A percentile compares a stretch with the other conserved stretches of the same genome.
Evolutionary conservation across 2,113 vertebrate genomes (phyloP).

Genomic region (Willisornis vidua): DNA sequence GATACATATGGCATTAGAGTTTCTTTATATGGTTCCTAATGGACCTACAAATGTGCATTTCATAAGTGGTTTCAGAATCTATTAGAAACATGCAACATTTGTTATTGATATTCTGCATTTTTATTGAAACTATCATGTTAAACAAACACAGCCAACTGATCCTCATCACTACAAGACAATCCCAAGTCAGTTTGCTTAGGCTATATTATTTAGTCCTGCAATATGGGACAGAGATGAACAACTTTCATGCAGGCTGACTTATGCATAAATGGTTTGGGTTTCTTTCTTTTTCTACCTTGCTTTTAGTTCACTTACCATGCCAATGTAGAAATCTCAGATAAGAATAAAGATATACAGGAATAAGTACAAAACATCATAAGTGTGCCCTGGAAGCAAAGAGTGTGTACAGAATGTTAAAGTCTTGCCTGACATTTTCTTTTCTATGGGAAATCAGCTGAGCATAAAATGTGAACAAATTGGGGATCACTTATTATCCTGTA

Average conservation of each 20-base stretch:
- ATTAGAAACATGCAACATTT: neutral
- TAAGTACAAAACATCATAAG: neutral
- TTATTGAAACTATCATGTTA: neutral
- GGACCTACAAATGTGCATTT: neutral
- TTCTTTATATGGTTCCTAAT: neutral
- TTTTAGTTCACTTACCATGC: neutral
- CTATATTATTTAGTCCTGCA: neutral
- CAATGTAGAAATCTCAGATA: neutral
- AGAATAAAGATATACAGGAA: neutral
- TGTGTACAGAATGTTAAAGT: neutral
- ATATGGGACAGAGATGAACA: neutral
- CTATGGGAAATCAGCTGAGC: neutral
- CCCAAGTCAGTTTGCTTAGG: neutral
- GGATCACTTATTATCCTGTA: neutral
- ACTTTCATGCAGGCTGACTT: neutral
- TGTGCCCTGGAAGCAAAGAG: neutral
- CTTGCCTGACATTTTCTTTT: neutral
- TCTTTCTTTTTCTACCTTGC: neutral
- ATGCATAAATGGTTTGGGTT: neutral
- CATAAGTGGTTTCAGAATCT: neutral
- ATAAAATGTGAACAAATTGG: slow-evolving; percentile 9
- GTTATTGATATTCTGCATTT: neutral
- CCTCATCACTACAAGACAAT: neutral
- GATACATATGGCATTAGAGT: neutral
- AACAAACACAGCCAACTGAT: neutral